phyloP scores from a whole-genome alignment of 1,140 invertebrate genomes.

The Heliothis virescens region DNA sequence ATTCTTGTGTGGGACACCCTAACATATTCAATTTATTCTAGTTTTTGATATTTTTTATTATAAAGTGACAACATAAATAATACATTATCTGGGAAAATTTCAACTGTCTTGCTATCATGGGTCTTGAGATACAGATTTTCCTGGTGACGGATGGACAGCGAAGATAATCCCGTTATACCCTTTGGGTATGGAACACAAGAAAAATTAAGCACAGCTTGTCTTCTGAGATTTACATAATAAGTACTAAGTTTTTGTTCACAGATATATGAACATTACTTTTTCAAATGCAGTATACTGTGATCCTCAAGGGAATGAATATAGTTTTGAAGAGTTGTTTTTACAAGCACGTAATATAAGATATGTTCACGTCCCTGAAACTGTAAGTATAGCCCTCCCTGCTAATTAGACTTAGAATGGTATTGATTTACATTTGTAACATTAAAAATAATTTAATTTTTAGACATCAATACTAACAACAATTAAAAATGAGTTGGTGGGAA shows the following conservation, averaged over 20 bases:
- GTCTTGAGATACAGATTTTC: no score
- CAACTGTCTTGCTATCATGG: no score
- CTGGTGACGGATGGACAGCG: no score
- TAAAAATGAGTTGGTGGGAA: conserved; percentile 66
- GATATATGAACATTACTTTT: conserved; percentile 90
- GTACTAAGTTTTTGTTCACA: conserved; percentile 70
- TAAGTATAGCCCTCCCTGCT: conserved; percentile 74
- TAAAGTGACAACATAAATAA: no score
- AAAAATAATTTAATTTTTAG: conserved; percentile 58
- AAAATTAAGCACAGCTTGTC: not conserved
- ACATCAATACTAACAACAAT: conserved; percentile 70
- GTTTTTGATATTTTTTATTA: no score
- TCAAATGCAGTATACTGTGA: conserved; percentile 87
- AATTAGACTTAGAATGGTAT: not conserved
- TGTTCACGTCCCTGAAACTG: conserved; percentile 89
- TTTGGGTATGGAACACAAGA: not conserved
- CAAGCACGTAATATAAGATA: conserved; percentile 89
- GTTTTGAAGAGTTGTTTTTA: conserved; percentile 87
- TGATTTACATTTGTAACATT: not conserved
- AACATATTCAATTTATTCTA: no score
- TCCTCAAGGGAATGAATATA: conserved; percentile 84
- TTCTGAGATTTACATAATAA: not conserved
- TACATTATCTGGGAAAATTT: no score
- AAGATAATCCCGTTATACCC: no score
- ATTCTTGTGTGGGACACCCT: no score